Evolutionary conservation across 2,888 invertebrate species (phyloP), one percentile per base, ranked within the genome.

Genomic region (Augiades crinisus): DNA sequence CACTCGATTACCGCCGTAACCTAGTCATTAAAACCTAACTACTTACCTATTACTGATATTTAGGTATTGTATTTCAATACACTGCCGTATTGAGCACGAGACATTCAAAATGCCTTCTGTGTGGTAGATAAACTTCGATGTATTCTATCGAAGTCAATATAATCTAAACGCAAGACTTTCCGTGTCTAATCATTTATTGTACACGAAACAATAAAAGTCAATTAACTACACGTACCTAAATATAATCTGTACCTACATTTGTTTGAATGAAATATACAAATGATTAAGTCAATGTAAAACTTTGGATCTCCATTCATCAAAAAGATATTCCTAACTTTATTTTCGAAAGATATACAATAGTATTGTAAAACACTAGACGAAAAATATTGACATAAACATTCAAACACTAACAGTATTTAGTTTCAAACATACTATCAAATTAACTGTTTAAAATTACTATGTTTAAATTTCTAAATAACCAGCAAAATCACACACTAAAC

Each of bases 1-100:
- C 62, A 49, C 47, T 27, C 55, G n/a, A 56, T 53, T 59, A 60
- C 58, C 21, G n/a, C 13, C 5, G 50, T 43, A 50, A 50, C 36
- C 49, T 38, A 43, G 36, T 50, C 50, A 12, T n/a, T 41, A 43
- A 17, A 27, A 41, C 13, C 31, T 34, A 24, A 17, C 13, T 43
- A 43, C 19, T 22, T 40, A 14, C n/a, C 10, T 31, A 40, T 3
- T 12, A 31, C 33, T 40, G 22, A 40, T 33, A 34, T 41, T 12
- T 41, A 41, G 41, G 34, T 41, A 47, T 40, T 10, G 7, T 33
- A 40, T 38, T 38, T 47, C n/a, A n/a, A n/a, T 33, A 40, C 5
- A n/a, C 8, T 7, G 22, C n/a, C 27, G 1, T 38, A 31, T 33
- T 40, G 33, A 40, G 33, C 49, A 41, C 49, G 40, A 22, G 17